Conservation (phyloP, 2,888 invertebrate species). For the Lasioglossum figueresi region DNA sequence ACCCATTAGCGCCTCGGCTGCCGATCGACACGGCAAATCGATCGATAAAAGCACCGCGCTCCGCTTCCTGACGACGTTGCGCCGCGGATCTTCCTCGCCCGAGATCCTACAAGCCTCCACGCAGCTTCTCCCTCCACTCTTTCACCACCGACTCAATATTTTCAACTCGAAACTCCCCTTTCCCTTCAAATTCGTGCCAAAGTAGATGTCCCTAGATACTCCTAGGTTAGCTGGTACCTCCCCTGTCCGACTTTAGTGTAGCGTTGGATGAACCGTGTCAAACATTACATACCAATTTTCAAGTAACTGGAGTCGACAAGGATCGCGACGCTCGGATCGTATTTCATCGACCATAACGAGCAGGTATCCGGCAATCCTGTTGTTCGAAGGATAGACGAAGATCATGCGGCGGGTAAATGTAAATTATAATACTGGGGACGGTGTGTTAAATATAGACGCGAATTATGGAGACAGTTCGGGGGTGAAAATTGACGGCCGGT, state of each 20-base stretch:
- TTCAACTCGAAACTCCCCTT: not conserved
- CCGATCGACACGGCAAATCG: conserved; percentile 70
- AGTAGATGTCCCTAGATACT: no score
- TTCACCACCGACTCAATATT: not conserved
- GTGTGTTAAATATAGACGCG: conserved; percentile 54
- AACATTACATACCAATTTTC: not conserved
- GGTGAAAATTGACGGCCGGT: conserved; percentile 58
- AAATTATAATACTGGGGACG: conserved; percentile 31
- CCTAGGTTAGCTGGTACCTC: no score
- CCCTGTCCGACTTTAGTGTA: no score
- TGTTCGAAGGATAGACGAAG: conserved; percentile 6
- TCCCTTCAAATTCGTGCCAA: not conserved
- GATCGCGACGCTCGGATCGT: not conserved
- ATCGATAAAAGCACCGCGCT: conserved; percentile 69
- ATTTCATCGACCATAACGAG: not conserved
- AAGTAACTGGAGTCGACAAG: not conserved
- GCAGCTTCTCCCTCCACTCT: not conserved
- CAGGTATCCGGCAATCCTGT: not conserved
- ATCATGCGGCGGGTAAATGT: not conserved
- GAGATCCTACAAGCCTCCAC: not conserved
- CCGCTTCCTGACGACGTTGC: conserved; percentile 50
- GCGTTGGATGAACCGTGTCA: not conserved
- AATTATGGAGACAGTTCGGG: conserved; percentile 55
- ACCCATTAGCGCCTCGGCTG: conserved; percentile 72
- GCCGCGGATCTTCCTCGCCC: not conserved